Base-by-base conservation (phyloP, 37 sponge, comb jelly and placozoan species). In the Halichondria panicea region DNA sequence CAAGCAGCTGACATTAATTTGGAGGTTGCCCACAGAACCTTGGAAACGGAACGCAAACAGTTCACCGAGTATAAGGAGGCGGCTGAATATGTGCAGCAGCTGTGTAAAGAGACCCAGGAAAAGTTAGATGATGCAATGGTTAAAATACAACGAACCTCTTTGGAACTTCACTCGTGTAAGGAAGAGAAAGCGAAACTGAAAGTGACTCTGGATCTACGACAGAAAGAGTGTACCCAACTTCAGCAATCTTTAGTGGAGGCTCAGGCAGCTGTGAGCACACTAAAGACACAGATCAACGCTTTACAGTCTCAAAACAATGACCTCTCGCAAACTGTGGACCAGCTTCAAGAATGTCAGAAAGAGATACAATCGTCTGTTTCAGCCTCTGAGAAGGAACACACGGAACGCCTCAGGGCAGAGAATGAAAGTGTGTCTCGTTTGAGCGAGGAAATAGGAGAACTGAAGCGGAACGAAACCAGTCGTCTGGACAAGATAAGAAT, bases 111-210 rank as follows among this genome's bases (percentile, higher is more conserved):
- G 12, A n/a, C 13, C 8, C 55, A 55, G 12, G 25, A 18, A 6
- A 41, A 24, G 18, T 13, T 39, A 1, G 67, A 78, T 22, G 46
- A 57, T 25, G 1, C 30, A 1, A 15, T 8, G n/a, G 46, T 8
- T 3, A 32, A 63, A 27, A 43, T 65, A 22, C 35, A 66, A 45
- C 27, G 33, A n/a, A 58, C 48, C 8, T 33, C 71, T 2, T 25
- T 70, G 34, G 58, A 77, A 4, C 44, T 71, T 21, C 63, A 52
- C 30, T 30, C 46, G 3, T 28, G 33, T 42, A 72, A 80, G 4
- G 81, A 81, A 33, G 58, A 81, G 48, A 3, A 76, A 33, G 56
- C 71, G 6, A 33, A 75, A 33, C 63, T 64, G 39, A 71, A 72
- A 53, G 40, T 74, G n/a, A 61, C 38, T n/a, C 44, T 85, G 27